Base-by-base conservation (phyloP, 2,888 invertebrate genomes). In the Flexamia atlantica region DNA sequence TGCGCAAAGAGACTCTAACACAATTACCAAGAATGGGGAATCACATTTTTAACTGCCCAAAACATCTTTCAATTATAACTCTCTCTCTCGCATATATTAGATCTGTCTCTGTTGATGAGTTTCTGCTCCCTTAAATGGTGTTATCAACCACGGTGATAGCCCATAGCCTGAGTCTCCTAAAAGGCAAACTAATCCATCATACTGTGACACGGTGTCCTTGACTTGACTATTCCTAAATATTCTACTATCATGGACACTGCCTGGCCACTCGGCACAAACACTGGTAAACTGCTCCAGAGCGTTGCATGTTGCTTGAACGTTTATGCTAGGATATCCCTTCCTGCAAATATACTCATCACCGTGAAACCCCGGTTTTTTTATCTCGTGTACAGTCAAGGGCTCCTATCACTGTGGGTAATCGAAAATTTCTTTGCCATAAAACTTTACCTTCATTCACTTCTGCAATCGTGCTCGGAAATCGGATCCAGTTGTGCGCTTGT, bases 271-370 rank as follows among this genome's bases (percentile, higher is more conserved):
- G 30, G 42, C 70, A 20, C 36, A 46, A 20, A 46, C n/a, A 28
- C 82, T 82, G 10, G 72, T 82, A 36, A 82, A 82, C 36, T 17
- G 53, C 42, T 82, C 74, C n/a, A 23, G 50, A 28, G 82, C 72
- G 53, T 82, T 32, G 53, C 82, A 82, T 1, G 74, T 74, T 14
- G 20, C 72, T 50, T 82, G 82, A 9, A 82, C 82, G 53, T 82
- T 82, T 0, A 82, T 14, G 14, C 30, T n/a, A 1, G 50, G 7
- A 17, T 53, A 17, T 12, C 50, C 25, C 7, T 28, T 53, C 32
- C 50, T 28, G 28, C 46, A 17, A n/a, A 81, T 53, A 20, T 57
- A 57, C 5, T 81, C 40, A 32, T 81, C 64, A 30, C 64, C 64
- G 17, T 81, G 60, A 3, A 36, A 57, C 28, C n/a, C 12, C 30